Conservation (phyloP, 2,888 invertebrate species). For the Meteorus cinctellus region DNA sequence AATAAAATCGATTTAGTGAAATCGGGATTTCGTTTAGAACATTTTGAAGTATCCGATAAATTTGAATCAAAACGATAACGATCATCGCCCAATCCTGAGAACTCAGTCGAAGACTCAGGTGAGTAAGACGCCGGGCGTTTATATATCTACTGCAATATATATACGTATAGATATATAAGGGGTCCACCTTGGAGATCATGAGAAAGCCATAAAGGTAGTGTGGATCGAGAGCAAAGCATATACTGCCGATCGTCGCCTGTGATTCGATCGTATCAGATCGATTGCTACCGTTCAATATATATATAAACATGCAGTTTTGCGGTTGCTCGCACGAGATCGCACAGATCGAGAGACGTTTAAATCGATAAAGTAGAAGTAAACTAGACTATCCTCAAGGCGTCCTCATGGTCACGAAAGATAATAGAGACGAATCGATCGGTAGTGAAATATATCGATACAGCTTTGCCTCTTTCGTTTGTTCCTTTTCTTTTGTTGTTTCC, state of each 20-base stretch:
- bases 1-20: constrained; percentile 22
- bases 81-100: constrained; percentile 35
- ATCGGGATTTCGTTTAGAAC: constrained; percentile 23
- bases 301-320: neutral
- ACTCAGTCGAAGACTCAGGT: constrained; percentile 23
- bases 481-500: neutral
- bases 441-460: neutral
- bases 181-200: constrained; percentile 44
- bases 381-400: constrained; percentile 32
- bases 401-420: constrained; percentile 43
- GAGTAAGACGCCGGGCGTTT: constrained; percentile 17
- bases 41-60: constrained; percentile 19
- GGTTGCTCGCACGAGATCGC: constrained; percentile 2
- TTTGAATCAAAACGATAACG: constrained; percentile 23
- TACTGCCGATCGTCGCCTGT: constrained; percentile 54
- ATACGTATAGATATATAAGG: neutral
- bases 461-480: neutral
- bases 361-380: constrained; percentile 11
- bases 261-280: constrained; percentile 60
- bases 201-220: constrained; percentile 47
- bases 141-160: neutral
- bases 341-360: neutral
- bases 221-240: constrained; percentile 51
- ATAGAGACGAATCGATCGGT: constrained; percentile 50
- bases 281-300: constrained; percentile 54